A percentile compares a stretch with the other conserved stretches of the same genome.
Evolutionary conservation across 2,113 vertebrate species (phyloP).

Genomic region (Corythornis cristatus): DNA sequence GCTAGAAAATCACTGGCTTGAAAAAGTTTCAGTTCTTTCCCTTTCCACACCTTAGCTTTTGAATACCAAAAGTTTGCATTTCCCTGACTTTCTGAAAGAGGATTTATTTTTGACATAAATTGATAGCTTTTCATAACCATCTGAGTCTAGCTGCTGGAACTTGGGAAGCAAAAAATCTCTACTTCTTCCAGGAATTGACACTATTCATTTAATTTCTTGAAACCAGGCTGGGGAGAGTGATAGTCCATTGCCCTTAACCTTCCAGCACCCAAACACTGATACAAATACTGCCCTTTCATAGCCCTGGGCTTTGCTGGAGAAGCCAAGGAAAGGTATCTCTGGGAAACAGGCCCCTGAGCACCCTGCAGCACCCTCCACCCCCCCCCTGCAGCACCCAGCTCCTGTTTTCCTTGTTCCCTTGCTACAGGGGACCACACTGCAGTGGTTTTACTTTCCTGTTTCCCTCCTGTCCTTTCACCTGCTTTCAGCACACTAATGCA

Average conservation of each 20-base stretch:
- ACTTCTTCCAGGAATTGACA: neutral
- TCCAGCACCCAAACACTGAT: neutral
- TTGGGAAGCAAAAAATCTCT: neutral
- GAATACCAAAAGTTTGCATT: neutral
- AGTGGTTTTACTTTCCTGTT: neutral
- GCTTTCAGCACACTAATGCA: neutral
- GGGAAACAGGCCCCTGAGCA: accelerated
- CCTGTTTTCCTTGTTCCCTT: neutral
- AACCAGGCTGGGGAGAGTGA: neutral
- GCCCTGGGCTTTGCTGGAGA: neutral
- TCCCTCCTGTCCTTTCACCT: neutral
- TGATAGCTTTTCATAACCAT: neutral
- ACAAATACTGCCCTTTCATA: neutral
- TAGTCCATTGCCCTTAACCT: neutral
- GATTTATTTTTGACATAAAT: neutral
- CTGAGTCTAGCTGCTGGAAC: neutral
- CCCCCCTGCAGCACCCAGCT: neutral
- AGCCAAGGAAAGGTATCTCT: neutral
- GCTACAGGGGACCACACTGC: accelerated
- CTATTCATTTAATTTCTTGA: neutral
- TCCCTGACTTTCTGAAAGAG: neutral
- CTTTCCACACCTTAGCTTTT: neutral
- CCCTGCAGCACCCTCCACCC: neutral
- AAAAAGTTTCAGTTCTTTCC: neutral
- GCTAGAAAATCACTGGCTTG: neutral